Conservation (phyloP, 2,888 invertebrate genomes). For the Nesidiocoris tenuis region DNA sequence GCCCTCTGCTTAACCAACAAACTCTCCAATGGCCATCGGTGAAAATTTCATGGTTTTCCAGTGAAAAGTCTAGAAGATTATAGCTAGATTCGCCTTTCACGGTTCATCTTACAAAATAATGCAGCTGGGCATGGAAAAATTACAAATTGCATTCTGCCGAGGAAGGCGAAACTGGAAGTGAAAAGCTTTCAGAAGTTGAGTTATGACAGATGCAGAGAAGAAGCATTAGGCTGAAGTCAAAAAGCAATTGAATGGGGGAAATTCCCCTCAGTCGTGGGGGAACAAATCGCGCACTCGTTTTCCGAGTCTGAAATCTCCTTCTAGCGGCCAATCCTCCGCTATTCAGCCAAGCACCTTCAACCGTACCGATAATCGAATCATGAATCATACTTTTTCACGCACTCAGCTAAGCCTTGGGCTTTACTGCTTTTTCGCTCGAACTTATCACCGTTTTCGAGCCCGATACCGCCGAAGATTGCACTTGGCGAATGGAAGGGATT, state of each 20-base stretch:
- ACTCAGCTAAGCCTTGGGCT: not conserved
- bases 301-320: not conserved
- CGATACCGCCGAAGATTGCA: not conserved
- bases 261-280: not conserved
- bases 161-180: not conserved
- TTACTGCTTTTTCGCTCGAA: not conserved
- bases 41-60: too few species aligned
- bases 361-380: conserved; percentile 15
- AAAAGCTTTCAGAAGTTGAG: not conserved
- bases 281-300: not conserved
- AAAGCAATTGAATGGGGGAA: not conserved
- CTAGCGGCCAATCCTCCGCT: not conserved
- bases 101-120: too few species aligned
- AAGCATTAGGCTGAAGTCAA: not conserved
- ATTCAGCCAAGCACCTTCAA: not conserved
- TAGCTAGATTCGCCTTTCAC: too few species aligned
- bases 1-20: not conserved
- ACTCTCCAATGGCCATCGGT: too few species aligned
- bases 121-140: not conserved
- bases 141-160: not conserved
- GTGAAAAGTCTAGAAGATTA: too few species aligned
- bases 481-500: too few species aligned
- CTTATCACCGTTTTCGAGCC: not conserved
- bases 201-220: not conserved
- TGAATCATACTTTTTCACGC: conserved; percentile 9